A percentile compares a stretch with the other conserved stretches of the same genome.
Conservation (phyloP, 2,797 vertebrate species). For the Anabas testudineus region DNA sequence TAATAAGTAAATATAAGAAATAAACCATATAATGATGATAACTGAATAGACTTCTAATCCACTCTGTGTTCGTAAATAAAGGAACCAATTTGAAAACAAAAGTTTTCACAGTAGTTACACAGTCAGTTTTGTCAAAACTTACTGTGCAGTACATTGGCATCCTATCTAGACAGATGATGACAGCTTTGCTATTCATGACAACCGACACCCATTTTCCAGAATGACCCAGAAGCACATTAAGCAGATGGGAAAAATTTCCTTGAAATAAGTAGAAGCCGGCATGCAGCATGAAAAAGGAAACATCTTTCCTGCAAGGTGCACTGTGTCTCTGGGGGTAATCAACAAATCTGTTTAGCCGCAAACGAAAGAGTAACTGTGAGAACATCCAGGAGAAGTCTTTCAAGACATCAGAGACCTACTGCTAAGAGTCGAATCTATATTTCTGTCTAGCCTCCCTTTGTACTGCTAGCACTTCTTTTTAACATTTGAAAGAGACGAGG, state of each 20-base stretch:
- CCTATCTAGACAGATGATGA: neutral
- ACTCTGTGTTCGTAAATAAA: conserved; percentile 6
- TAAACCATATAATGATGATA: too few species aligned
- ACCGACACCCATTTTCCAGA: conserved; percentile 2
- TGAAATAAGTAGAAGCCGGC: conserved; percentile 35
- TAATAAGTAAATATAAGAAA: too few species aligned
- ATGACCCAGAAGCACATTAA: conserved; percentile 11
- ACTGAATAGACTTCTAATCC: too few species aligned
- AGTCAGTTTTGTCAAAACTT: neutral
- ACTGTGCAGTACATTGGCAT: neutral
- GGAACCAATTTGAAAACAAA: neutral
- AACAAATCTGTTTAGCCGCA: conserved; percentile 68
- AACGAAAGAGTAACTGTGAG: conserved; percentile 49
- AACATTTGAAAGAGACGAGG: conserved; percentile 37
- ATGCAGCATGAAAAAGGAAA: neutral
- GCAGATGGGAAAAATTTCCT: conserved; percentile 19
- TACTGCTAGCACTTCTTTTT: conserved; percentile 42
- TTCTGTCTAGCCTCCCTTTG: conserved; percentile 53
- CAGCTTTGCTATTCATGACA: neutral
- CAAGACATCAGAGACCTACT: conserved; percentile 60
- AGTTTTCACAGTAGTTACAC: too few species aligned
- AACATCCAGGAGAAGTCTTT: conserved; percentile 63
- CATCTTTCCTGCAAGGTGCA: conserved; percentile 11
- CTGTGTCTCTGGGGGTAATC: conserved; percentile 57
- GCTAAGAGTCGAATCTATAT: conserved; percentile 48